Conservation (phyloP, 2,888 invertebrate species). For the Tetropium fuscum region DNA sequence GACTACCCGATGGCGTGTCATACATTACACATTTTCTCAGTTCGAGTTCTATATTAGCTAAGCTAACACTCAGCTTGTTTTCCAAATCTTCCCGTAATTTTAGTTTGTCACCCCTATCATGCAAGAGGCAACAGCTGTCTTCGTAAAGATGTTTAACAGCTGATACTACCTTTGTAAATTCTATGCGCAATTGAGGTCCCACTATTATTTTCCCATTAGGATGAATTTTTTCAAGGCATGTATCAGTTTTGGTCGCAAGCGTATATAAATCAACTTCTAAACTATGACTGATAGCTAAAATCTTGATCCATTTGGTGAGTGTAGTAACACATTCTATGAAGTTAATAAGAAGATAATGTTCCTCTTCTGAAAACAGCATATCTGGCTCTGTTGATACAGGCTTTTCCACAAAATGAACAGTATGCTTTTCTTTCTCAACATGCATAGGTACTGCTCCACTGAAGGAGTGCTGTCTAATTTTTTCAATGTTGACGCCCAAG, state of each 20-base stretch:
- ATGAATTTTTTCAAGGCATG: slow-evolving; percentile 79
- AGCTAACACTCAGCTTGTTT: slow-evolving; percentile 74
- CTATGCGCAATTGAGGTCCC: slow-evolving; percentile 76
- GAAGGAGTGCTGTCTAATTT: slow-evolving; percentile 64
- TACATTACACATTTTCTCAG: slow-evolving; percentile 76
- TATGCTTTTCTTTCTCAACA: slow-evolving; percentile 52
- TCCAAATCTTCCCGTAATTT: slow-evolving; percentile 76
- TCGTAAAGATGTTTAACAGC: slow-evolving; percentile 76
- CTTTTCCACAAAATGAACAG: slow-evolving; percentile 61
- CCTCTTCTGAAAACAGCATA: slow-evolving; percentile 71
- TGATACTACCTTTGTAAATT: slow-evolving; percentile 81
- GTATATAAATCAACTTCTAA: slow-evolving; percentile 82
- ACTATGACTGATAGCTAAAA: slow-evolving; percentile 72
- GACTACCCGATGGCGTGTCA: slow-evolving; percentile 68
- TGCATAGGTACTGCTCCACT: slow-evolving; percentile 60
- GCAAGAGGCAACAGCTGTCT: slow-evolving; percentile 77
- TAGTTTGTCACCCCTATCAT: slow-evolving; percentile 76
- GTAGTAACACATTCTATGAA: slow-evolving; percentile 88
- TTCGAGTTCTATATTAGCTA: slow-evolving; percentile 80
- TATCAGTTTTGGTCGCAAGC: slow-evolving; percentile 78
- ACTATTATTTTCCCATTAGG: slow-evolving; percentile 86
- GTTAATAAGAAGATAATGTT: slow-evolving; percentile 77
- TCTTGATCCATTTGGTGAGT: slow-evolving; percentile 86
- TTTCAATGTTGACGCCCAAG: slow-evolving; percentile 63
- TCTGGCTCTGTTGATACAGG: slow-evolving; percentile 61